Base-by-base conservation (phyloP, 2,888 invertebrate species). In the Eurytoma californica region DNA sequence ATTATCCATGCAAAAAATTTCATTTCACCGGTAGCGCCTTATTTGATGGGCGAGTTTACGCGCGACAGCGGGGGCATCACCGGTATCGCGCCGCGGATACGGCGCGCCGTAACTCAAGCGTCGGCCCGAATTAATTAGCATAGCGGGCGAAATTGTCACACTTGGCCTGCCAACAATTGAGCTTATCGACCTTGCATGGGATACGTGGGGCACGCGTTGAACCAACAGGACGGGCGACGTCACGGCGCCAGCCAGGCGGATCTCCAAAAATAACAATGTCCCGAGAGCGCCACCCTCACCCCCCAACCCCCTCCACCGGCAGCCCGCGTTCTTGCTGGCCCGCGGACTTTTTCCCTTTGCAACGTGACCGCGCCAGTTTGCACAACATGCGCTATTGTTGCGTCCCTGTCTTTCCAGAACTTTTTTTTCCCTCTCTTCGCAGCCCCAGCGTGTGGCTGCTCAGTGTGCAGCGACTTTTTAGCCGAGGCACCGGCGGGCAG, bases 201-300 rank as follows among this genome's bases (percentile, higher is more conserved):
- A 66, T 16, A 47, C 51, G 47, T 30, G 7, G 16, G 47, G 72
- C 12, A 63, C 18, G 20, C 16, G 49, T 61, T 47, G 57, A 12
- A 51, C 53, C 18, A 60, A 57, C 9, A 39, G 65, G 5, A 24
- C 16, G 47, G 9, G 65, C 67, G 72, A 72, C 74, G 68, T 66
- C 61, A 65, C 55, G 80, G 65, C 68, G 76, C 55, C 79, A n/a
- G n/a, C 47, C 18, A 28, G 75, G 61, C 75, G 76, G 57, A 68
- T 72, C 70, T 77, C 77, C 80, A 77, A 80, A 80, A 80, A 80
- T 77, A 80, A 80, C 55, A 77, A 75, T 72, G 60, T 14, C 58
- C 60, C 20, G 16, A 57, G 53, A 51, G 53, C n/a, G 18, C 57
- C 12, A 20, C 5, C 24, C n/a, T 24, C 65, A 28, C 63, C 13